Conservation (phyloP, 2,797 vertebrate genomes). For the Rhinoraja longicauda region DNA sequence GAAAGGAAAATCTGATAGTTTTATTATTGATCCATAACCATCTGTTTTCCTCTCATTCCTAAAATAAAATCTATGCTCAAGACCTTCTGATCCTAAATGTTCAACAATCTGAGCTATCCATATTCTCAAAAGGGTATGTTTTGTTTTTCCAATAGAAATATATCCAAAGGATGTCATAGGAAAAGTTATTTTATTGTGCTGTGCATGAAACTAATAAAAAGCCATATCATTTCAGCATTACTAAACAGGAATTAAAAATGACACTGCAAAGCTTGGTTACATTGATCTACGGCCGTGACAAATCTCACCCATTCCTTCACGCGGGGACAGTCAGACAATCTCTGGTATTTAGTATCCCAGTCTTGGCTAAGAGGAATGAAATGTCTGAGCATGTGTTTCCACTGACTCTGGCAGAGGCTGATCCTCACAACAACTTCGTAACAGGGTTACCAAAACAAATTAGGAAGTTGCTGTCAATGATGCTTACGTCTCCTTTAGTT, state of each 20-base stretch:
- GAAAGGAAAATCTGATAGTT: neutral
- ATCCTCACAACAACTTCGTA: neutral
- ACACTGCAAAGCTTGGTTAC: neutral
- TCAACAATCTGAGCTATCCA: neutral
- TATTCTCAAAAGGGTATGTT: neutral
- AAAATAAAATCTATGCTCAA: neutral
- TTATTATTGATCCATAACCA: neutral
- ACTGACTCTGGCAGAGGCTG: neutral
- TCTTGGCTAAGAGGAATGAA: neutral
- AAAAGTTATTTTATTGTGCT: too few species aligned
- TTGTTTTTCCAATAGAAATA: neutral
- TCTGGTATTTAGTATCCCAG: neutral
- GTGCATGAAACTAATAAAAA: neutral
- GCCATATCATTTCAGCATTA: neutral
- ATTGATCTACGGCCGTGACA: neutral
- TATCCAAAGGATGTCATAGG: neutral
- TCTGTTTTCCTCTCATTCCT: neutral
- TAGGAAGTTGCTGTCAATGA: neutral
- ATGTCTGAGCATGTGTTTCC: slow-evolving; percentile 23
- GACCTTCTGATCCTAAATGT: neutral
- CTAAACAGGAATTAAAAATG: neutral
- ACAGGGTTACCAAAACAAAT: neutral
- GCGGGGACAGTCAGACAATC: neutral
- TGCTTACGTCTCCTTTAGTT: neutral
- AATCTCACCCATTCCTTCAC: neutral